Base-by-base conservation (phyloP, 2,888 invertebrate species). In the Thera obeliscata region DNA sequence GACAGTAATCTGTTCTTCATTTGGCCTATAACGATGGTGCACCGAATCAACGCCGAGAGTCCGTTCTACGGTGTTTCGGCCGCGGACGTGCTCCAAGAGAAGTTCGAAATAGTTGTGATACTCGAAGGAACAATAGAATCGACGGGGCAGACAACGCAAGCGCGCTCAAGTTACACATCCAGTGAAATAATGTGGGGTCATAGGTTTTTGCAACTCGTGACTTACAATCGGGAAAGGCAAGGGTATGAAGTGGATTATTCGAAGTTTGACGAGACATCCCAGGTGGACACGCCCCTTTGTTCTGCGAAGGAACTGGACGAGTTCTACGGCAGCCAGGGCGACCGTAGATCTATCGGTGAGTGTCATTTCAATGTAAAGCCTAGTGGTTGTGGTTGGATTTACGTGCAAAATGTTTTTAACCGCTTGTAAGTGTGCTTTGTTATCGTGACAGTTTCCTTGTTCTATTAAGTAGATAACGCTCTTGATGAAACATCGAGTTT, bases 11-110 rank as follows among this genome's bases (percentile, higher is more conserved):
- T 98, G 33, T 98, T 98, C 91, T 96, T 98, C 84, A 97, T 98
- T 76, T 98, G 98, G 98, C 98, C 98, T 0, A 96, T 97, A 84
- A 97, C 97, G 1, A 96, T 98, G 81, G 96, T 97, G 49, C 98
- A 98, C 85, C 95, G 95, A 81, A 98, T 98, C 82, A 96, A 98
- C 84, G 95, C 94, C 0, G 92, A 94, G 46, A 97, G 97, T 81
- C 98, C 98, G 0, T 96, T 98, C 78, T 98, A 96, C 88, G 95
- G 96, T 67, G 95, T 98, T 81, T 96, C 97, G 0, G 97, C 97
- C 0, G 96, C 96, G 54, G 97, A 98, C 82, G 95, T 98, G 81
- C 93, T 97, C 54, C 95, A 96, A 76, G 96, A 98, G 79, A 95
- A 96, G 76, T 98, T 98, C 85, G 95, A 98, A 90, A 94, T 98